Evolutionary conservation across 2,113 vertebrate species (phyloP).

Genomic region (Thalassarche chlororhynchos): DNA sequence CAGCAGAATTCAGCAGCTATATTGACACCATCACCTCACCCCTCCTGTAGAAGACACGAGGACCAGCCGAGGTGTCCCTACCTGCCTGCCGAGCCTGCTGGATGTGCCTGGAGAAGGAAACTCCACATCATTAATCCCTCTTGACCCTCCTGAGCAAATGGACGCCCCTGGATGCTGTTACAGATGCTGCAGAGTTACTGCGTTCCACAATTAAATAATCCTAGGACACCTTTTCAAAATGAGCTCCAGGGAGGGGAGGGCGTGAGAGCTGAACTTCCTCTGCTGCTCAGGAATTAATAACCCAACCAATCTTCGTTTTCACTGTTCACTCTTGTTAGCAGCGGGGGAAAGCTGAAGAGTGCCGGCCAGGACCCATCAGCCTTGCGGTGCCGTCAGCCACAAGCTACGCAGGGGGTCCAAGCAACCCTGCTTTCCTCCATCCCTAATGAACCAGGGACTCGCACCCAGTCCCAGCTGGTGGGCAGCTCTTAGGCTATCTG

Average conservation of each 20-base stretch:
- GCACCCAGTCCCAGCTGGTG: accelerated
- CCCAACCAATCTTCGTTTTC: not conserved
- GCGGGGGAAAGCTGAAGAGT: not conserved
- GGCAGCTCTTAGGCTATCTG: not conserved
- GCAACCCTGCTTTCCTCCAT: not conserved
- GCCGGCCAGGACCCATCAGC: not conserved
- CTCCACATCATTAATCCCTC: not conserved
- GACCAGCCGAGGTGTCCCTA: not conserved
- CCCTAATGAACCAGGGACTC: accelerated
- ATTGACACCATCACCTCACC: not conserved
- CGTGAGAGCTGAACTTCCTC: not conserved
- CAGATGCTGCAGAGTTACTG: not conserved
- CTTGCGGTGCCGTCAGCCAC: accelerated
- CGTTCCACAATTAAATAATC: not conserved
- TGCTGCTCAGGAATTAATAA: not conserved
- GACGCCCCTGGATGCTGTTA: not conserved
- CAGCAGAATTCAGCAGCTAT: not conserved
- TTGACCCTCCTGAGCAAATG: not conserved
- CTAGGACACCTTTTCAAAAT: not conserved
- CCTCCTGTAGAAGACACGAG: accelerated
- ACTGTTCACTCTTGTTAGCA: accelerated
- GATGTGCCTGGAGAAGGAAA: not conserved
- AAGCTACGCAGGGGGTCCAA: too few species aligned
- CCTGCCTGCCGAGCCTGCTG: not conserved
- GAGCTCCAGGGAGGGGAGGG: not conserved